Evolutionary conservation across 2,113 vertebrate species (phyloP).

Genomic region (Forbesichthys agassizii): DNA sequence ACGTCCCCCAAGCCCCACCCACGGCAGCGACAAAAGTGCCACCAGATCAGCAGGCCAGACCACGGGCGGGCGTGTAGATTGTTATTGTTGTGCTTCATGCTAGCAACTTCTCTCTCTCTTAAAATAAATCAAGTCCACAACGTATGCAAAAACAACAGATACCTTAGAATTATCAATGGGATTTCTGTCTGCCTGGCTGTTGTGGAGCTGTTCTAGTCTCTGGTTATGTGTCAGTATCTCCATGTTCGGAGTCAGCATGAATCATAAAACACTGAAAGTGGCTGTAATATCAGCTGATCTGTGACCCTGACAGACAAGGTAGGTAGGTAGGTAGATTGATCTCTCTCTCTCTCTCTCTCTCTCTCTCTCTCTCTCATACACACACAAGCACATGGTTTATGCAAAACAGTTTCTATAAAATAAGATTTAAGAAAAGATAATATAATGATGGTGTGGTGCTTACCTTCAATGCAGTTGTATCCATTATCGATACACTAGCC

Average conservation of each 20-base stretch:
- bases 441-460: constrained; percentile 1
- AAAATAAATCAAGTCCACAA: no score
- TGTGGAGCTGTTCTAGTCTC: no score
- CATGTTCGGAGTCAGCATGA: neutral
- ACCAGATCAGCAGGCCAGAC: no score
- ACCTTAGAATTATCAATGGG: neutral
- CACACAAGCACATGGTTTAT: neutral
- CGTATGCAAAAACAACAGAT: neutral
- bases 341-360: no score
- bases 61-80: neutral
- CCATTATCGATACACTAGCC: neutral
- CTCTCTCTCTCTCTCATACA: no score
- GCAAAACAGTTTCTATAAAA: neutral
- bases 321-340: neutral
- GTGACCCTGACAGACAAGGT: constrained; percentile 34
- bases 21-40: no score
- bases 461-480: neutral
- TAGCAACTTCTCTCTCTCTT: neutral
- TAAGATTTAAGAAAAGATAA: neutral
- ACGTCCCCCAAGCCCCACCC: no score
- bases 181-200: no score
- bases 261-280: constrained; percentile 21
- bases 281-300: constrained; percentile 51
- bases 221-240: no score
- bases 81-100: neutral